Evolutionary conservation across 2,888 invertebrate genomes (phyloP), one percentile per base, ranked within the genome.

Genomic region (Coecobrya sp.): DNA sequence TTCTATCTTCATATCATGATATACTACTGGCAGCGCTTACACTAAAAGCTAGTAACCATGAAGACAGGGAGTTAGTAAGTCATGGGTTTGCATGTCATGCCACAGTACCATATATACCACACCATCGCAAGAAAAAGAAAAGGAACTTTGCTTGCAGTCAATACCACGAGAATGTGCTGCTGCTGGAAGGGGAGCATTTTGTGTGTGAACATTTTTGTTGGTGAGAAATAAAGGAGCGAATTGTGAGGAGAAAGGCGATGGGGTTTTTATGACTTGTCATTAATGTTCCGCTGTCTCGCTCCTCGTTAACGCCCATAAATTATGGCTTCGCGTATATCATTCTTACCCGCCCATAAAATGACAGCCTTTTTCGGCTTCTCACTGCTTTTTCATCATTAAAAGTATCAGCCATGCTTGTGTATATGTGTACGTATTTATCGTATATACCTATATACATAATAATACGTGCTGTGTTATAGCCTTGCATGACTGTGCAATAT

Each of bases 221-320:
- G 81, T 89, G 82, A 82, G 89, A 82, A 82, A 52, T 62, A 73
- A 73, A 76, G 49, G 36, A 73, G 86, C 76, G 16, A 76, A 42
- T 70, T 87, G 55, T 42, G 59, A 65, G 73, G 87, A 87, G 79
- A 89, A 89, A 92, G 68, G 65, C 86, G 79, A 90, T 88, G 93
- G 81, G 86, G 84, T 93, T 93, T 94, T 94, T 94, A 94, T 94
- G 92, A 93, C 93, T 93, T 85, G 92, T 94, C 93, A 93, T 94
- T 93, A 93, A 94, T 93, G 93, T 93, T 92, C 91, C 70, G 90
- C 93, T 94, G 93, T 94, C 93, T 88, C 89, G 85, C 76, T 88
- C 92, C 93, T 94, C 93, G 93, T 93, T 94, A 93, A 93, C 93
- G 90, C 93, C 93, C 91, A 93, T 93, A 94, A 94, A 93, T 94